These are phyloP conservation scores for Ophion obscuratus DNA, from an alignment of 2,888 invertebrate genomes.

Conservation along the genomic window DNA sequence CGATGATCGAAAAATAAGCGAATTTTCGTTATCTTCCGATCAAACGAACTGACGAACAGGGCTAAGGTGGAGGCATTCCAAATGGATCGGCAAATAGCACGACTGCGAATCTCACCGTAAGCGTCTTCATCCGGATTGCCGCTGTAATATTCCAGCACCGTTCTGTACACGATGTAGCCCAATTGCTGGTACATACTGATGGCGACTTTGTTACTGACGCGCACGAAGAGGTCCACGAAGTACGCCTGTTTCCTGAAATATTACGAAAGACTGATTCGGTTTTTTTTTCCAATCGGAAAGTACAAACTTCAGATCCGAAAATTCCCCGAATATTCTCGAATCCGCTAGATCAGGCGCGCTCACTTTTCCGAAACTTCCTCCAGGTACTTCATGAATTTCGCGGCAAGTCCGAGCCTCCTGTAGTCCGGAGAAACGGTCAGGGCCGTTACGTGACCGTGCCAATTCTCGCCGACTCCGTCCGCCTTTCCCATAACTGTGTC, in stretches of 20 bases:
- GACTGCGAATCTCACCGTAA: conserved; percentile 89
- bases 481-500: conserved; percentile 98
- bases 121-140: conserved; percentile 99
- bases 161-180: conserved; percentile 98
- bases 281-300: background rate
- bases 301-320: background rate
- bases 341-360: conserved; percentile 71
- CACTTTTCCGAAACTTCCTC: conserved; percentile 98
- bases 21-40: background rate
- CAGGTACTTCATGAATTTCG: conserved; percentile 95
- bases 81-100: conserved; percentile 25
- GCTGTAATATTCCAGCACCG: conserved; percentile 98
- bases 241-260: conserved; percentile 95
- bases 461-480: conserved; percentile 97
- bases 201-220: conserved; percentile 98
- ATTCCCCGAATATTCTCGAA: background rate
- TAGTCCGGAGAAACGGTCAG: conserved; percentile 98
- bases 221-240: conserved; percentile 99
- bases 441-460: conserved; percentile 99
- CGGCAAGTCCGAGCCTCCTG: conserved; percentile 95
- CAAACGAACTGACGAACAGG: background rate
- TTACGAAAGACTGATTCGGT: conserved; percentile 78
- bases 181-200: conserved; percentile 98
- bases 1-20: background rate
- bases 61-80: background rate